Evolutionary conservation across 2,113 vertebrate species (phyloP).

Genomic region (Pseudolaguvia tuberculata): DNA sequence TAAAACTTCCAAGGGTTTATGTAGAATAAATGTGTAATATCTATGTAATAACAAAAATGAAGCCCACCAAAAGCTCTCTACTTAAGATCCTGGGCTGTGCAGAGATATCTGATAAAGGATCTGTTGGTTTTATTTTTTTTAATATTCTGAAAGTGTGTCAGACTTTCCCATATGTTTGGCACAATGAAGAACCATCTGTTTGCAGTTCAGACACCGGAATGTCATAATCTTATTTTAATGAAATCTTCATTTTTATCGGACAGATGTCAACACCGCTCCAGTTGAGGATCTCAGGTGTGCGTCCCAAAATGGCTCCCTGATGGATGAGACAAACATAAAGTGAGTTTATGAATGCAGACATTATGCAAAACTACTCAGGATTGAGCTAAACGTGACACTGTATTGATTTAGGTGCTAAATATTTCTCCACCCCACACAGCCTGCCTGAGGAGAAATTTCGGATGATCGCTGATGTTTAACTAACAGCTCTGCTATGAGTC

Average conservation of each 20-base stretch:
- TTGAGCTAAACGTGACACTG: background rate
- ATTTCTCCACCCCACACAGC: constrained; percentile 1
- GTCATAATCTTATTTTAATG: constrained; percentile 40
- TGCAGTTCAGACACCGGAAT: constrained; percentile 27
- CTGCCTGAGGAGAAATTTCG: background rate
- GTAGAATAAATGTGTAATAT: background rate
- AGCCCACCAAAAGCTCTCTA: background rate
- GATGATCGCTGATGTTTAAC: background rate
- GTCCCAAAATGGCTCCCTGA: background rate
- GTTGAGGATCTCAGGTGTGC: constrained; percentile 1
- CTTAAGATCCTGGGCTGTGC: background rate
- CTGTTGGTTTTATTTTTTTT: constrained; percentile 3
- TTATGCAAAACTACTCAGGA: constrained; percentile 16
- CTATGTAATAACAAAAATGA: no score
- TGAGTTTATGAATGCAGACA: constrained; percentile 17
- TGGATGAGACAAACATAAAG: constrained; percentile 2
- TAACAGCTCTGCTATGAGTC: background rate
- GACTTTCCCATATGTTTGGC: constrained; percentile 36
- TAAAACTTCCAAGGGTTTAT: background rate
- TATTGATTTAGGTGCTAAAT: constrained; percentile 7
- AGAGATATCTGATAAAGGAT: constrained; percentile 20
- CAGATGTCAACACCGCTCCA: constrained; percentile 21
- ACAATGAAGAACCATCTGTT: constrained; percentile 21
- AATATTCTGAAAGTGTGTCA: constrained; percentile 40
- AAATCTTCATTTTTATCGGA: constrained; percentile 24